A percentile compares a stretch with the other conserved stretches of the same genome.
These are phyloP conservation scores for Steatornis caripensis DNA, from an alignment of 2,113 vertebrate genomes.

Conservation along the genomic window DNA sequence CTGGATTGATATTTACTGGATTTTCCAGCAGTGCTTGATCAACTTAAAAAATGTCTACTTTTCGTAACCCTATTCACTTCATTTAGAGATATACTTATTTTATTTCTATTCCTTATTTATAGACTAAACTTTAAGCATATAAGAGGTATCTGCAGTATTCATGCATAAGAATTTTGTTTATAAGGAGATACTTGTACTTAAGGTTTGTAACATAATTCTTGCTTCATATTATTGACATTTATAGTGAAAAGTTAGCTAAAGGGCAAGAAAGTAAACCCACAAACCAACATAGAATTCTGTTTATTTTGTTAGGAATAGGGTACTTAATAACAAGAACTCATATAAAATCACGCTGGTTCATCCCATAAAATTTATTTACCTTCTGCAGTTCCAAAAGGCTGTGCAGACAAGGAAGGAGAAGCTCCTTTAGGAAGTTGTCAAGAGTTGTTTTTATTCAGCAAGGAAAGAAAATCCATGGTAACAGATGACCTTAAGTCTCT, in stretches of 20 bases:
- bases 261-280: neutral
- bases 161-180: neutral
- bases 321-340: neutral
- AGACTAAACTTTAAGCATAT: fast-evolving
- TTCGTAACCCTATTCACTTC: neutral
- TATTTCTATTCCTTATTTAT: neutral
- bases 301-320: neutral
- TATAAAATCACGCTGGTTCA: neutral
- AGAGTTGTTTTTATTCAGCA: neutral
- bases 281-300: neutral
- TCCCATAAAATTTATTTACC: neutral
- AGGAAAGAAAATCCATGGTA: neutral
- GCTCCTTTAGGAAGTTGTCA: neutral
- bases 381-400: neutral
- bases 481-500: neutral
- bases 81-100: neutral
- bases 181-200: neutral
- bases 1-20: neutral
- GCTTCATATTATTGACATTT: neutral
- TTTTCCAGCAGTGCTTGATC: neutral
- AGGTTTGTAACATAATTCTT: neutral
- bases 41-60: neutral
- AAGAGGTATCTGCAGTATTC: neutral
- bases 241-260: neutral
- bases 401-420: neutral